Percentiles rank a stretch among this genome's conserved stretches.
phyloP scores from a whole-genome alignment of 1,140 invertebrate species.

The Neotoxoptera formosana region DNA sequence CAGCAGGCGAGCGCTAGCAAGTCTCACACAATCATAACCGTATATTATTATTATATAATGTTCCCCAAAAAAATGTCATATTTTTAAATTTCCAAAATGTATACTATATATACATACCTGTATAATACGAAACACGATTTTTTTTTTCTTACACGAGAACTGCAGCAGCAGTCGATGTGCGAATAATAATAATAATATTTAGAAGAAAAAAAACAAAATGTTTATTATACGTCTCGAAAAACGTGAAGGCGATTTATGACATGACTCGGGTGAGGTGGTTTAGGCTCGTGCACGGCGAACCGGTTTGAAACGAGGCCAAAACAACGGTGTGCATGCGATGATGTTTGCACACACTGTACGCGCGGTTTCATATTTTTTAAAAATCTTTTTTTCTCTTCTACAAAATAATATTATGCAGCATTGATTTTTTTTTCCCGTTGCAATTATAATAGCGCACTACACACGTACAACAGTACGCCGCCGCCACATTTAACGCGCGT shows the following conservation, averaged over 20 bases:
- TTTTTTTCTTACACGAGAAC: not conserved
- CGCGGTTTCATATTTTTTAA: not conserved
- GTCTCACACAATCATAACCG: not conserved
- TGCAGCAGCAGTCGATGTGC: no score
- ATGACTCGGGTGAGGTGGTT: not conserved
- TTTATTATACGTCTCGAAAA: not conserved
- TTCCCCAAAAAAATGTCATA: not conserved
- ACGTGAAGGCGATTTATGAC: not conserved
- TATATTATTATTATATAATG: no score
- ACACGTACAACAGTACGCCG: no score
- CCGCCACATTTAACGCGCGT: no score
- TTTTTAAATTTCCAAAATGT: not conserved
- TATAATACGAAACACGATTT: not conserved
- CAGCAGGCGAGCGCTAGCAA: not conserved
- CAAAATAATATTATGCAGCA: not conserved
- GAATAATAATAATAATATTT: not conserved
- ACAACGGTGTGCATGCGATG: not conserved
- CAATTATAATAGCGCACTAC: not conserved
- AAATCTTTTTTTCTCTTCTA: not conserved
- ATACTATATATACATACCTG: not conserved
- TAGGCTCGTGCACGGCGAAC: not conserved
- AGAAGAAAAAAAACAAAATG: not conserved
- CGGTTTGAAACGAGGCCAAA: conserved; percentile 46
- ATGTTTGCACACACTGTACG: not conserved
- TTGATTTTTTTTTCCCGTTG: not conserved